These are phyloP conservation scores for Digitonthophagus gazella DNA, from an alignment of 2,888 invertebrate species.

Conservation along the genomic window DNA sequence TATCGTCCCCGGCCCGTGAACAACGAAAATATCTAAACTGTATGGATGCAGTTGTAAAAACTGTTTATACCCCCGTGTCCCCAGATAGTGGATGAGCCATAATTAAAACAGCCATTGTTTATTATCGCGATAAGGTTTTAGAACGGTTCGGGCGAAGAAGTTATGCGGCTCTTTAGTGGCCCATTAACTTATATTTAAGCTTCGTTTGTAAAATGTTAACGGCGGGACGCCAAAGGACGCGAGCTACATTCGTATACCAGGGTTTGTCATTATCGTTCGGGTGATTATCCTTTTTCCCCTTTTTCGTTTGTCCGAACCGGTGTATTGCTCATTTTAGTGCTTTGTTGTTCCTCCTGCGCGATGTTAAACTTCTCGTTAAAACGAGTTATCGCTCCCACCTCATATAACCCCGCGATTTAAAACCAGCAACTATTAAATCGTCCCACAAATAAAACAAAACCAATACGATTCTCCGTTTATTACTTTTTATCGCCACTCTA, in stretches of 20 bases:
- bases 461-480: neutral
- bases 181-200: constrained; percentile 39
- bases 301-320: constrained; percentile 11
- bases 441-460: neutral
- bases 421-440: neutral
- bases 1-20: constrained; percentile 32
- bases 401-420: neutral
- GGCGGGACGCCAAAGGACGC: constrained; percentile 6
- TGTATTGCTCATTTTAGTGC: constrained; percentile 10
- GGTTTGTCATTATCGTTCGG: constrained; percentile 3
- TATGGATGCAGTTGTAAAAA: constrained; percentile 36
- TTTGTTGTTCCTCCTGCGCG: constrained; percentile 1
- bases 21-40: constrained; percentile 36
- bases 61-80: constrained; percentile 37
- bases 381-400: constrained; percentile 4
- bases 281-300: neutral
- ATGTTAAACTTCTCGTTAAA: constrained; percentile 7
- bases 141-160: constrained; percentile 33
- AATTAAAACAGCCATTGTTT: constrained; percentile 44
- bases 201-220: constrained; percentile 35
- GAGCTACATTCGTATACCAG: constrained; percentile 5
- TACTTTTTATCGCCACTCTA: neutral
- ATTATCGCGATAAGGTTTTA: constrained; percentile 42
- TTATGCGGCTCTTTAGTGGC: constrained; percentile 38
- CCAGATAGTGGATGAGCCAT: constrained; percentile 34